A percentile compares a stretch with the other conserved stretches of the same genome.
Conservation (phyloP, 2,888 invertebrate genomes). For the Drosophila tripunctata region DNA sequence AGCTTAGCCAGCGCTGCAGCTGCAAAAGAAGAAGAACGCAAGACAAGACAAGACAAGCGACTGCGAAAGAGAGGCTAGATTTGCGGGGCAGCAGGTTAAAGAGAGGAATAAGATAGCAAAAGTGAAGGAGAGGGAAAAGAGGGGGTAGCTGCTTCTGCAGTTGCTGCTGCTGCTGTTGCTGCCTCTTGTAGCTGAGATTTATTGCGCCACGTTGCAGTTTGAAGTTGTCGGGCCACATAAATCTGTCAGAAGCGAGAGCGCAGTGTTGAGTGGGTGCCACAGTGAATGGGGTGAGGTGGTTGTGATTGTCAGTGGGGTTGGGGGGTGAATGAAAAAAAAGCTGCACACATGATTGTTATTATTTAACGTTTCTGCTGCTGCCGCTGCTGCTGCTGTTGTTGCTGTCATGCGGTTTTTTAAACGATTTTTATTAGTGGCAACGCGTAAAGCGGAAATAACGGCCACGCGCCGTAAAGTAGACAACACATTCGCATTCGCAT, state of each 20-base stretch:
- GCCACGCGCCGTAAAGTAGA: constrained; percentile 79
- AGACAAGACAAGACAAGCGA: neutral
- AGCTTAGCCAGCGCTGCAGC: constrained; percentile 58
- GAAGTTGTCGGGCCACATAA: constrained; percentile 74
- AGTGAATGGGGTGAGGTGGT: neutral
- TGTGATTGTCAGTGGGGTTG: neutral
- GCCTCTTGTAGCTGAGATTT: constrained; percentile 67
- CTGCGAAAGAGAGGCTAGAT: neutral
- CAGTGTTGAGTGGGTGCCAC: constrained; percentile 8
- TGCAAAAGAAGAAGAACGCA: constrained; percentile 10
- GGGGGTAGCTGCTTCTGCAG: constrained; percentile 3
- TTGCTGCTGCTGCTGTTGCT: no score
- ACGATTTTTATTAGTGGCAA: constrained; percentile 76
- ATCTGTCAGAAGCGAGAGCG: constrained; percentile 51
- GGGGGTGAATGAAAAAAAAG: constrained; percentile 24
- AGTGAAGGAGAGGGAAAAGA: neutral
- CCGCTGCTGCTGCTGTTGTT: constrained; percentile 22
- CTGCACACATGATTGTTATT: constrained; percentile 76
- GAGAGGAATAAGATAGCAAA: neutral
- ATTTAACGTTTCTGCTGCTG: constrained; percentile 61
- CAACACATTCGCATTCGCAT: constrained; percentile 54
- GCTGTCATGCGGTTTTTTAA: constrained; percentile 76
- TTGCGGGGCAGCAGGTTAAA: neutral
- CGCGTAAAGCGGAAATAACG: constrained; percentile 74
- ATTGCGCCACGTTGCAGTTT: constrained; percentile 75